These are phyloP conservation scores for Saturnia japonica DNA, from an alignment of 2,888 invertebrate species.

Conservation along the genomic window DNA sequence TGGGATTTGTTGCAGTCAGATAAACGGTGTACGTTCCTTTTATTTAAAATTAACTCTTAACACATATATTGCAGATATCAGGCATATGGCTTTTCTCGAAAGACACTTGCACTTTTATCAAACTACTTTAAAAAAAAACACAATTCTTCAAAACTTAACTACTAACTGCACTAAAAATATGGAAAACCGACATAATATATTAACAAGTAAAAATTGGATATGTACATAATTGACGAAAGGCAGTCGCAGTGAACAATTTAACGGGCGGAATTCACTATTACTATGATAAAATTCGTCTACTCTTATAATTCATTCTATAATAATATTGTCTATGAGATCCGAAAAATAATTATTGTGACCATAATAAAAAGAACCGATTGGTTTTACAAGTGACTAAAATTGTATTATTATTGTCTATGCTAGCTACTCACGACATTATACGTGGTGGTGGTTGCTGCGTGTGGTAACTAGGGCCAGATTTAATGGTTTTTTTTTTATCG, in stretches of 20 bases:
- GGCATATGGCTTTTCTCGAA: too few relatives aligned
- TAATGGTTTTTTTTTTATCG: too few relatives aligned
- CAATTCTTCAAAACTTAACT: too few relatives aligned
- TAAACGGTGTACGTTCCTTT: too few relatives aligned
- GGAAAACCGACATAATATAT: background rate
- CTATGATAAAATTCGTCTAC: background rate
- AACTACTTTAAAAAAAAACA: too few relatives aligned
- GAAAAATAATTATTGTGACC: slow-evolving; percentile 1
- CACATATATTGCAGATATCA: too few relatives aligned
- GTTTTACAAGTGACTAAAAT: background rate
- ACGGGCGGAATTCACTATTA: slow-evolving; percentile 17
- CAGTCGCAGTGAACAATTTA: slow-evolving; percentile 23
- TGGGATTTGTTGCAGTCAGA: too few relatives aligned
- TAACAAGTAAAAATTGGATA: slow-evolving; percentile 25
- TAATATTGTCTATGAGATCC: background rate
- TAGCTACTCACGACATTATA: background rate
- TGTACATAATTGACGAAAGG: slow-evolving; percentile 35
- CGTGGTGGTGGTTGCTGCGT: background rate
- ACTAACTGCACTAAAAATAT: too few relatives aligned
- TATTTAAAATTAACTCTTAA: too few relatives aligned
- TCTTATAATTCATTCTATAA: background rate
- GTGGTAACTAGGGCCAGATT: background rate
- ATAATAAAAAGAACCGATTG: background rate
- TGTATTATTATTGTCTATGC: background rate
- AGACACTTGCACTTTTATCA: too few relatives aligned